A percentile compares a stretch with the other conserved stretches of the same genome.
Conservation (phyloP, 2,888 invertebrate species). For the Erebia ligea region DNA sequence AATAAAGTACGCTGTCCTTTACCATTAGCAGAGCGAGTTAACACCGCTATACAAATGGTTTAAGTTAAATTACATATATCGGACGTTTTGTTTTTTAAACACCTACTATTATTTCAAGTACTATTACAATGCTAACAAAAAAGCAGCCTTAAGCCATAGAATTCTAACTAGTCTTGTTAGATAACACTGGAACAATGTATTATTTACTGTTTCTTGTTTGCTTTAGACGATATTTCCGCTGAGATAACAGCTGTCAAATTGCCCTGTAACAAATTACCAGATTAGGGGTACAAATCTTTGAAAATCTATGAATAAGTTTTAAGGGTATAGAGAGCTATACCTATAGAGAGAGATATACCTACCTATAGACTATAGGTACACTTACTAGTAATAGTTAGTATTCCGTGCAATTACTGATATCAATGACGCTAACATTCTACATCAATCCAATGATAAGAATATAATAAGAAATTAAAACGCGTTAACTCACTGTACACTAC, state of each 20-base stretch:
- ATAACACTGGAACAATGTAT: background rate
- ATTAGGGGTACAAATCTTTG: background rate
- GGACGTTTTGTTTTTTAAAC: background rate
- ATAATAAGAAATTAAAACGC: no score
- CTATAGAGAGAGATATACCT: no score
- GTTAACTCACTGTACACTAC: no score
- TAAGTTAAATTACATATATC: conserved; percentile 10
- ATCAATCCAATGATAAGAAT: no score
- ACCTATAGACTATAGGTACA: no score
- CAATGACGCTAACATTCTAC: no score
- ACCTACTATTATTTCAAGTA: background rate
- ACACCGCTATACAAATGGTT: conserved; percentile 18
- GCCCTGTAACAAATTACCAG: background rate
- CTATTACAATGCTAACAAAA: background rate
- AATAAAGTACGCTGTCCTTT: conserved; percentile 37
- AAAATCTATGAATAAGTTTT: no score
- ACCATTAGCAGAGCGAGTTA: conserved; percentile 21
- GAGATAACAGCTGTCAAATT: background rate
- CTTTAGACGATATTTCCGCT: background rate
- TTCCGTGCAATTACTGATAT: no score
- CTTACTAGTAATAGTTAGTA: no score
- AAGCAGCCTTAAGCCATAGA: background rate
- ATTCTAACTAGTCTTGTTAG: background rate
- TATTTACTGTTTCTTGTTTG: background rate
- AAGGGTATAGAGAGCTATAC: no score